phyloP scores from a whole-genome alignment of 2,888 invertebrate species.

The Trimorus sp. region DNA sequence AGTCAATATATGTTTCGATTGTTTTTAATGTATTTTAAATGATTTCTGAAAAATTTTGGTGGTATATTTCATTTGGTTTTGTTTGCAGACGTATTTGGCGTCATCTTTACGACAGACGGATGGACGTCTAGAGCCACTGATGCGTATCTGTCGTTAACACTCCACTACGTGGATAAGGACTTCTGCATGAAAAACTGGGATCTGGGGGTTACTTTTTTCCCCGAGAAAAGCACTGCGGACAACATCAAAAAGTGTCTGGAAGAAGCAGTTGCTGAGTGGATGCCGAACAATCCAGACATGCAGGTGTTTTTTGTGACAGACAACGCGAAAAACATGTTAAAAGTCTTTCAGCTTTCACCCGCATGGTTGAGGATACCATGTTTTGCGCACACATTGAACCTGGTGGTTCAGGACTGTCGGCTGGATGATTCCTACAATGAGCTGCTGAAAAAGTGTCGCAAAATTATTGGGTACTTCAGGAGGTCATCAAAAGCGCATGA shows the following conservation, averaged over 20 bases:
- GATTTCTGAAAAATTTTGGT: no score
- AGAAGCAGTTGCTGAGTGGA: background rate
- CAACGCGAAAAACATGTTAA: background rate
- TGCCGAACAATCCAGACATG: background rate
- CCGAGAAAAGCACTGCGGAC: background rate
- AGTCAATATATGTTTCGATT: no score
- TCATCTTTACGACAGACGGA: background rate
- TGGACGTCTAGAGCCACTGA: background rate
- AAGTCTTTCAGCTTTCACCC: background rate
- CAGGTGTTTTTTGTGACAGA: background rate
- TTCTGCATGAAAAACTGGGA: background rate
- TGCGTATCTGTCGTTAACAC: background rate
- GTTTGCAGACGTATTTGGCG: background rate
- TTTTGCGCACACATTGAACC: background rate
- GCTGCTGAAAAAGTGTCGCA: background rate
- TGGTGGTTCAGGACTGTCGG: background rate
- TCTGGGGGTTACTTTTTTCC: background rate
- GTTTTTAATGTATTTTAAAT: no score
- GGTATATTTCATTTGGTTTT: background rate
- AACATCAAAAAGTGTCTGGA: background rate
- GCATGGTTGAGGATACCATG: background rate
- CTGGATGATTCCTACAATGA: background rate
- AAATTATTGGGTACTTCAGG: background rate
- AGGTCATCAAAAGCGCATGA: conserved; percentile 1
- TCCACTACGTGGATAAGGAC: background rate